Conservation (phyloP, 2,888 invertebrate species). For the Cordylochernes scorpioides region DNA sequence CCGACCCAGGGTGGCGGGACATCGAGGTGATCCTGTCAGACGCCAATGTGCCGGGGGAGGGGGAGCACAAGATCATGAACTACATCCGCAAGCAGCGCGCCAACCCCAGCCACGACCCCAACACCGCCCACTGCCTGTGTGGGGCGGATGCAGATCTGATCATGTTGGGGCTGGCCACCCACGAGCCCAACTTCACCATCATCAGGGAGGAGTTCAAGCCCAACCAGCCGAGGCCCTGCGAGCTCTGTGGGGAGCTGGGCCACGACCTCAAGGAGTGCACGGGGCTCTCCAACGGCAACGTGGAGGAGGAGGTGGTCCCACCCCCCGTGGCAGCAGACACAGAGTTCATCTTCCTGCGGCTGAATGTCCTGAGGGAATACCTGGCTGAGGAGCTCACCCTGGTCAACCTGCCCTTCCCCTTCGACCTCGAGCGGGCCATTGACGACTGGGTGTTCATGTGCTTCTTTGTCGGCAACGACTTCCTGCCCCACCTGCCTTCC, state of each 20-base stretch:
- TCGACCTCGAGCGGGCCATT: constrained; percentile 73
- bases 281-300: constrained; percentile 36
- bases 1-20: constrained; percentile 74
- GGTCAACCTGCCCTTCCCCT: constrained; percentile 72
- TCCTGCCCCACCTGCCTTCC: constrained; percentile 87
- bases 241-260: constrained; percentile 50
- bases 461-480: constrained; percentile 98
- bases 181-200: constrained; percentile 95
- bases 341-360: constrained; percentile 56
- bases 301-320: too few relatives aligned
- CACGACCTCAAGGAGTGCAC: constrained; percentile 68
- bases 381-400: constrained; percentile 61
- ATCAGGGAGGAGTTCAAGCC: constrained; percentile 79
- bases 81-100: constrained; percentile 81
- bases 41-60: constrained; percentile 90
- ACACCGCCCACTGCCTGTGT: constrained; percentile 87
- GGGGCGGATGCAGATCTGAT: constrained; percentile 45
- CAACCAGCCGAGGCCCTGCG: constrained; percentile 80
- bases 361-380: constrained; percentile 76
- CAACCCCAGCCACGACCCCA: constrained; percentile 83
- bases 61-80: constrained; percentile 99
- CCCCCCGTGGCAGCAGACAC: constrained; percentile 39
- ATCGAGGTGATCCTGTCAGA: constrained; percentile 85
- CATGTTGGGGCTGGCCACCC: constrained; percentile 70
- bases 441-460: constrained; percentile 98